A percentile compares a stretch with the other conserved stretches of the same genome.
Conservation (phyloP, 2,797 vertebrate genomes). For the Morelia viridis region DNA sequence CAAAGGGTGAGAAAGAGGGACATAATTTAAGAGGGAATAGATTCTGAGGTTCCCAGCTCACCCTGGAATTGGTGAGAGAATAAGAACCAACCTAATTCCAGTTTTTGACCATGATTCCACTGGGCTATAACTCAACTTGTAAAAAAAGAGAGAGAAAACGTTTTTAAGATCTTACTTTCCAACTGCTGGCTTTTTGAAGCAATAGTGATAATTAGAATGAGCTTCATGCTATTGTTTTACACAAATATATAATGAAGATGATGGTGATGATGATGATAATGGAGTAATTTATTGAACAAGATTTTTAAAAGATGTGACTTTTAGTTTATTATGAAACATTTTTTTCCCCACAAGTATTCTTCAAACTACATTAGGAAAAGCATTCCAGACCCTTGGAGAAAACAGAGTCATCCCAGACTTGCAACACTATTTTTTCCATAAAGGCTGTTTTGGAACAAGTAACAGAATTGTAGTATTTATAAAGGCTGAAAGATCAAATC, state of each 20-base stretch:
- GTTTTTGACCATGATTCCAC: not conserved
- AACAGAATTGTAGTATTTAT: not conserved
- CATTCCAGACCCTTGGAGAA: not conserved
- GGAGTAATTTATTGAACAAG: not conserved
- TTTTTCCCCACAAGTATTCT: not conserved
- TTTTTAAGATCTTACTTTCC: too few species aligned
- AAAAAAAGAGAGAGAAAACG: too few species aligned
- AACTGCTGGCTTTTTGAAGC: not conserved
- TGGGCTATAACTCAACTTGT: not conserved
- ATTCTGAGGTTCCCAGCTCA: not conserved
- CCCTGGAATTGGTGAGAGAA: not conserved
- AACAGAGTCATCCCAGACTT: not conserved
- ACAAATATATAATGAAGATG: not conserved
- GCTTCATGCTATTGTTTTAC: not conserved
- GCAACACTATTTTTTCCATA: not conserved
- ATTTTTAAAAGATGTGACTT: not conserved
- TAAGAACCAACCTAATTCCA: not conserved
- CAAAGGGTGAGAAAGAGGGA: fast-evolving
- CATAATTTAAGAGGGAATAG: not conserved
- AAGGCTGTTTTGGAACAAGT: not conserved
- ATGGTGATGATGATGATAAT: not conserved
- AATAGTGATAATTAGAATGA: not conserved
- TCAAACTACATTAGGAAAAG: not conserved
- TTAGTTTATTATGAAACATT: not conserved
- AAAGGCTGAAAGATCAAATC: not conserved